Evolutionary conservation across 2,888 invertebrate genomes (phyloP).

Genomic region (Nasonovia ribisnigri): DNA sequence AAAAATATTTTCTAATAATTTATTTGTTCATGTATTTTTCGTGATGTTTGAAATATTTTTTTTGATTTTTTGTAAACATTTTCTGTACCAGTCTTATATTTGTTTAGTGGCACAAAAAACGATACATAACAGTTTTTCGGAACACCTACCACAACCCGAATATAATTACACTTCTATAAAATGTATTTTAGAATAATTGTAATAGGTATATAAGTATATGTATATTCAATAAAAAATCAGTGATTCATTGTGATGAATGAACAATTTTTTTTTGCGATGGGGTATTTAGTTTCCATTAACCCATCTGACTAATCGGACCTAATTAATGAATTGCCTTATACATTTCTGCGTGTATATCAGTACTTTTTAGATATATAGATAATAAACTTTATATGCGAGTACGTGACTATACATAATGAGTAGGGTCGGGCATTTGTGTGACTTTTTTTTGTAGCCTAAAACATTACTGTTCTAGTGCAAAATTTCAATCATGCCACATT

Average conservation of each 20-base stretch:
- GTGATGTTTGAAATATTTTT: background rate
- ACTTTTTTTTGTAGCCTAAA: constrained; percentile 38
- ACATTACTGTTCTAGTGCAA: background rate
- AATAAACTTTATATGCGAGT: constrained; percentile 27
- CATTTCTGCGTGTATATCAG: background rate
- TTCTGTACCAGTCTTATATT: background rate
- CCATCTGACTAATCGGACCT: background rate
- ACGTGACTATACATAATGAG: constrained; percentile 31
- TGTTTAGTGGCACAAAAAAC: background rate
- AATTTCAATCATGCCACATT: constrained; percentile 6
- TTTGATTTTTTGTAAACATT: background rate
- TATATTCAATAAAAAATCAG: background rate
- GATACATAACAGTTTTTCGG: background rate
- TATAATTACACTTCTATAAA: background rate
- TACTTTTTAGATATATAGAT: constrained; percentile 23
- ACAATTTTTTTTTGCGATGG: background rate
- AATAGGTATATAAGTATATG: no score
- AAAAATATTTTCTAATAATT: constrained; percentile 13
- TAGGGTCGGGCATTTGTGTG: constrained; percentile 28
- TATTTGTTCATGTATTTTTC: constrained; percentile 6
- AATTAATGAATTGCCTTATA: constrained; percentile 41
- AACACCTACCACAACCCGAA: background rate
- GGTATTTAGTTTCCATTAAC: background rate
- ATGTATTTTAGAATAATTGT: background rate
- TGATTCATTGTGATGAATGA: constrained; percentile 19